Evolutionary conservation across 1,140 invertebrate genomes (phyloP), one percentile per base, ranked within the genome.

Genomic region (Drosophila ercepeae): DNA sequence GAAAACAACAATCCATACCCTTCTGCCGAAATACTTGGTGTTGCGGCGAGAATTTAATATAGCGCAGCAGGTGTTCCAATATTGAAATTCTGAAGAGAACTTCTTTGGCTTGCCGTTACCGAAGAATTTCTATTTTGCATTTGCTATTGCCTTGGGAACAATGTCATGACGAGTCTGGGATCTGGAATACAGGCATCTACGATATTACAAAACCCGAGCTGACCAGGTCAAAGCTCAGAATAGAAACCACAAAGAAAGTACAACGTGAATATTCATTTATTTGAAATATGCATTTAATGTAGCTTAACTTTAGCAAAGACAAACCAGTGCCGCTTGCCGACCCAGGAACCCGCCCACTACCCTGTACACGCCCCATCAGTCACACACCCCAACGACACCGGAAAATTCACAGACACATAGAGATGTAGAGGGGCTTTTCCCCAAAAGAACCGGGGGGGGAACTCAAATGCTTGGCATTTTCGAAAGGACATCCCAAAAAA

Each of bases 261-360:
- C 48, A 68, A 53, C 64, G 27, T 53, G 64, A 67, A 64, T 68
- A 68, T 68, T 19, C 39, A 65, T 50, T 59, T 67, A 67, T 58
- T 50, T 41, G 50, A 55, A 69, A 55, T 55, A 68, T 69, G 63
- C 49, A 61, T 79, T 51, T 55, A 32, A 53, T 34, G 13, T 32
- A 68, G 52, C 65, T 68, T 69, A 63, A 34, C 6, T 11, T 52
- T 49, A 9, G 49, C 52, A 64, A 45, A 52, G 21, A 51, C 64
- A 55, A 63, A 64, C 44, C 65, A 69, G 72, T 81, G 81, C 60
- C 81, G 81, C 79, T 83, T 63, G 63, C 81, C 79, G 79, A 83
- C 79, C 65, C 70, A 64, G 49, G 64, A 44, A 45, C 75, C 79
- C 78, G 23, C 75, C 79, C 78, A 46, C 9, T 2, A 18, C 39